Base-by-base conservation (phyloP, 2,797 vertebrate species). In the Sternarchorhynchus goeldii region DNA sequence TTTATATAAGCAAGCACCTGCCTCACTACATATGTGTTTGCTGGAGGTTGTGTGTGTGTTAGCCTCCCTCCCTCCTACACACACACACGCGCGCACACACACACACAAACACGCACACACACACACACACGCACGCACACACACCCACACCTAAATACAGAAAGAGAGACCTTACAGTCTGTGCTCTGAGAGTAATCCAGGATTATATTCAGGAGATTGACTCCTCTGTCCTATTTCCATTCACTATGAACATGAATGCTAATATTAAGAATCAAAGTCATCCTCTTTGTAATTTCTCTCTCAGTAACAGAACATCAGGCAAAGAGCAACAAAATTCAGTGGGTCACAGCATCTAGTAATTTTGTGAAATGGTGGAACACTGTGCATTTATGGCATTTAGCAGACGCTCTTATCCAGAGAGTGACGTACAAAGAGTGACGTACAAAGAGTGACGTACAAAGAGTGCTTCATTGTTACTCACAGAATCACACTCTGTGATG, bases 181-280 rank as follows among this genome's bases (percentile, higher is more conserved):
- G 65, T 66, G 71, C 25, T 39, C 55, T 62, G 25, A 32, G 67
- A 67, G 62, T 83, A 83, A 83, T 83, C 74, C 81, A 57, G 63
- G 81, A 83, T 83, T 80, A 80, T 3, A 4, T 68, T 76, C 36
- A 45, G 69, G 45, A 76, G 64, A 50, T 57, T 58, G 50, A 12
- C 56, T 70, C 41, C 32, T 6, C 60, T 67, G 62, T 50, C 56
- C 73, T 50, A 78, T 78, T 77, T 80, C 17, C 29, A 69, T 73
- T 80, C 63, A 70, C 73, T 62, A 66, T n/a, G 21, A 76, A 68
- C 71, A 36, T 16, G 25, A 69, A 76, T 58, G 71, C 63, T 68
- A 63, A 82, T 79, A 76, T 79, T 58, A 76, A 73, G 73, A 82
- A 79, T 79, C 77, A 73, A 67, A 76, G 76, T 73, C 67, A 58